Conservation (phyloP, 2,888 invertebrate species). For the Eupeodes luniger region DNA sequence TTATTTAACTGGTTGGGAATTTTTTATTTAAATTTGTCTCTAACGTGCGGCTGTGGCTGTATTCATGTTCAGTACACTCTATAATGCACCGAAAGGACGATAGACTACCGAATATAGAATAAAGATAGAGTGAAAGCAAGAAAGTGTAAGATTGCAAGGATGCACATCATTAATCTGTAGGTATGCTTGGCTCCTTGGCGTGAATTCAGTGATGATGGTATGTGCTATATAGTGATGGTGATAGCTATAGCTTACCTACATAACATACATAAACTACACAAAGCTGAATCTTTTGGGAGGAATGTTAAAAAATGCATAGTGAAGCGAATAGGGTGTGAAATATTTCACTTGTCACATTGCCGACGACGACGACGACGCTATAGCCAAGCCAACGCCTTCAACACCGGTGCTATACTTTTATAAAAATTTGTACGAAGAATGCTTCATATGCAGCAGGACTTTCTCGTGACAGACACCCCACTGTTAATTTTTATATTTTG, state of each 20-base stretch:
- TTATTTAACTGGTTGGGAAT: constrained; percentile 35
- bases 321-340: constrained; percentile 55
- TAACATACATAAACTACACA: not conserved
- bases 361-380: not conserved
- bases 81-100: not conserved
- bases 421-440: constrained; percentile 34
- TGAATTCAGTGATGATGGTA: not conserved
- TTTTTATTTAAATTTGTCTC: constrained; percentile 58
- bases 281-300: constrained; percentile 1
- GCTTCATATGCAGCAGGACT: constrained; percentile 59
- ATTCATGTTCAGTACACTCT: not conserved
- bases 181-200: constrained; percentile 20
- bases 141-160: constrained; percentile 53
- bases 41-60: constrained; percentile 4
- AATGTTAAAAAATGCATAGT: constrained; percentile 34
- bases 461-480: constrained; percentile 63
- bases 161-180: constrained; percentile 54
- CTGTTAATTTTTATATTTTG: constrained; percentile 12
- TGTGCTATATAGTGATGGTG: not conserved
- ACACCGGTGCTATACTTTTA: not conserved
- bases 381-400: no score
- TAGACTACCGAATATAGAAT: not conserved
- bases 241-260: not conserved
- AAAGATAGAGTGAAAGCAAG: constrained; percentile 21
- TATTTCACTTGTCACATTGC: constrained; percentile 66